Base-by-base conservation (phyloP, 2,797 vertebrate species). In the Eospalax fontanierii region DNA sequence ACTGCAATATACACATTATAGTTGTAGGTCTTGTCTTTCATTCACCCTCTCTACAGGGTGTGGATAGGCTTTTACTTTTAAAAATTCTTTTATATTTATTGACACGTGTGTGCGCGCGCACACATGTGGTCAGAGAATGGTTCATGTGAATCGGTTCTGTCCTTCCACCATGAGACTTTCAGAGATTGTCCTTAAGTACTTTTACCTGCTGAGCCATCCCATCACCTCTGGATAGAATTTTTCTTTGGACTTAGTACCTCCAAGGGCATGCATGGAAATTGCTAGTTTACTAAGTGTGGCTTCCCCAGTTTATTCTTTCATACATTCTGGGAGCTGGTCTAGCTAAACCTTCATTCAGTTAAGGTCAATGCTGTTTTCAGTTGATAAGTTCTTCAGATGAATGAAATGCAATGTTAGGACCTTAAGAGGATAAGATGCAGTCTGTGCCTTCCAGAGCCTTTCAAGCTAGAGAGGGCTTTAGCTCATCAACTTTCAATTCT, bases 1-100 rank as follows among this genome's bases (percentile, higher is more conserved):
- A 81, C 89, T 96, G 95, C 87, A 95, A n/a, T n/a, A n/a, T n/a
- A n/a, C n/a, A n/a, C n/a, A 90, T 70, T 68, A 43, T 26, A 93
- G 82, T 35, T 57, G 70, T 83, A 40, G 59, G 43, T 38, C 43
- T 82, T 88, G 87, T 89, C 87, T 85, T 68, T 40, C 30, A 4
- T 33, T 1, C 38, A 46, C 38, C 54, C 83, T 82, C 70, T 93
- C 90, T 89, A 63, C 40, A 90, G 89, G 80, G 26, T 40, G 68
- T 50, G 63, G 40, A 46, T 65, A 66, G 61, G 22, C n/a, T 43
- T 46, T 82, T 59, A 46, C 16, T 59, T 59, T 82, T 65, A 30
- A 50, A 46, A 46, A 6, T 46, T 11, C 11, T 46, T 46, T 11
- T n/a, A n/a, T n/a, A n/a, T n/a, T n/a, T n/a, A n/a, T n/a, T n/a